Percentiles rank a stretch among this genome's conserved stretches.
These are phyloP conservation scores for Hyperoplus immaculatus DNA, from an alignment of 2,797 vertebrate species.

Conservation along the genomic window DNA sequence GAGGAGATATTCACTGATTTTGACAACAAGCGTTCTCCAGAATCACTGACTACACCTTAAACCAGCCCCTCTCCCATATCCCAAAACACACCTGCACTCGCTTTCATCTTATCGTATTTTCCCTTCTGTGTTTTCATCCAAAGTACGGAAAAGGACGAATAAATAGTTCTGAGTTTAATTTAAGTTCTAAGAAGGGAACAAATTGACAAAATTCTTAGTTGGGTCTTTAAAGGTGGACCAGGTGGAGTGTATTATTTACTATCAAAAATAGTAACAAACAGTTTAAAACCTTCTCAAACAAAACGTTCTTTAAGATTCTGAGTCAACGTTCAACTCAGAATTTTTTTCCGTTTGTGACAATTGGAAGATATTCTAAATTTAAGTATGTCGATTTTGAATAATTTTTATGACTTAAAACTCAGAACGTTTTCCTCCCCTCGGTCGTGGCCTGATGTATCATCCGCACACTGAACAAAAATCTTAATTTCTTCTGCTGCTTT, in stretches of 20 bases:
- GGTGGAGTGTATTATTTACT: too few relatives aligned
- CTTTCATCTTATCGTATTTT: constrained; percentile 47
- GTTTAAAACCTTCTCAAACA: not conserved
- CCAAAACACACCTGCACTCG: constrained; percentile 46
- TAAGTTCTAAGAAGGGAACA: not conserved
- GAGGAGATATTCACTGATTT: too few relatives aligned
- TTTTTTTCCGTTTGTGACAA: not conserved
- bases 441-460: not conserved
- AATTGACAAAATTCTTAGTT: not conserved
- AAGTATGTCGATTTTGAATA: not conserved
- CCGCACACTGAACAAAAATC: constrained; percentile 36
- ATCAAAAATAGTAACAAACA: too few relatives aligned
- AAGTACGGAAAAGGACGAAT: constrained; percentile 1
- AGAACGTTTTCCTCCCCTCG: not conserved
- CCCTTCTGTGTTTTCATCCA: constrained; percentile 31
- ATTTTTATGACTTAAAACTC: not conserved
- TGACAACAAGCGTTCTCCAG: too few relatives aligned
- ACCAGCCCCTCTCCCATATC: not conserved
- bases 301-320: too few relatives aligned
- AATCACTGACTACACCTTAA: too few relatives aligned
- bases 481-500: constrained; percentile 53
- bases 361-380: not conserved
- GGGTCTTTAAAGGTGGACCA: not conserved
- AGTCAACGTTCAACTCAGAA: not conserved
- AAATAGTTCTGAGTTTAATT: constrained; percentile 5